A percentile compares a stretch with the other conserved stretches of the same genome.
Conservation (phyloP, 1,140 invertebrate species). For the Drosophila busckii region DNA sequence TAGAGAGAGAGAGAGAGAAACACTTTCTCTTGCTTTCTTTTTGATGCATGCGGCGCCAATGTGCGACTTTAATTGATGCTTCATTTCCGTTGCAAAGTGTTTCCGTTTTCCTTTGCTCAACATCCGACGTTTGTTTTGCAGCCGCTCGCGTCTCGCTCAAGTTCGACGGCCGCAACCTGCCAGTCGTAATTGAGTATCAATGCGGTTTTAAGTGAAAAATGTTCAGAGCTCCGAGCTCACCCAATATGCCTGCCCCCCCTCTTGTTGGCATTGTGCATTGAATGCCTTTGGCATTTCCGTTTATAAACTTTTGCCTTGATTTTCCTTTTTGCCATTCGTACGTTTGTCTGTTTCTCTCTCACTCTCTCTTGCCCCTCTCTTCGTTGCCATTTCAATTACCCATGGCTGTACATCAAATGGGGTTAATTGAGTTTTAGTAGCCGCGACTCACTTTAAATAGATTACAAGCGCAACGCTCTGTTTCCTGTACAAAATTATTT, state of each 20-base stretch:
- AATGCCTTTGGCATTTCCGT: conserved; percentile 53
- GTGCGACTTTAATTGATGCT: conserved; percentile 77
- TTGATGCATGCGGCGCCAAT: conserved; percentile 8
- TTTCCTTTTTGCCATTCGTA: conserved; percentile 35
- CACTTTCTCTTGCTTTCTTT: conserved; percentile 7
- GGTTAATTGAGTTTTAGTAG: conserved; percentile 78
- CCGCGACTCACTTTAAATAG: conserved; percentile 74
- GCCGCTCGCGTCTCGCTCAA: conserved; percentile 4
- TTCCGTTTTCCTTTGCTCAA: conserved; percentile 63
- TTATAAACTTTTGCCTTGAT: conserved; percentile 69
- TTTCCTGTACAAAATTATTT: conserved; percentile 40
- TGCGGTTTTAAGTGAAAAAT: conserved; percentile 78
- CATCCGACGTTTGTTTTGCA: conserved; percentile 62
- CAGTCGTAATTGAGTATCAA: conserved; percentile 76
- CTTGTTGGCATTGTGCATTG: background rate
- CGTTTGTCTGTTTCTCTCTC: conserved; percentile 10
- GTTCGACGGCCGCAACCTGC: background rate
- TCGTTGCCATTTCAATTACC: conserved; percentile 43
- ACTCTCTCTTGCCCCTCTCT: conserved; percentile 6
- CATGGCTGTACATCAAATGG: conserved; percentile 58
- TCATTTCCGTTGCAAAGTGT: conserved; percentile 77
- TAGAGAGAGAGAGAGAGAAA: too few species aligned
- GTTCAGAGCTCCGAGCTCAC: conserved; percentile 19
- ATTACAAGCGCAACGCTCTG: conserved; percentile 46
- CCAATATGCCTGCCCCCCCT: background rate